Percentiles rank a stretch among this genome's conserved stretches.
Conservation (phyloP, 2,888 invertebrate species). For the Trisateles emortualis region DNA sequence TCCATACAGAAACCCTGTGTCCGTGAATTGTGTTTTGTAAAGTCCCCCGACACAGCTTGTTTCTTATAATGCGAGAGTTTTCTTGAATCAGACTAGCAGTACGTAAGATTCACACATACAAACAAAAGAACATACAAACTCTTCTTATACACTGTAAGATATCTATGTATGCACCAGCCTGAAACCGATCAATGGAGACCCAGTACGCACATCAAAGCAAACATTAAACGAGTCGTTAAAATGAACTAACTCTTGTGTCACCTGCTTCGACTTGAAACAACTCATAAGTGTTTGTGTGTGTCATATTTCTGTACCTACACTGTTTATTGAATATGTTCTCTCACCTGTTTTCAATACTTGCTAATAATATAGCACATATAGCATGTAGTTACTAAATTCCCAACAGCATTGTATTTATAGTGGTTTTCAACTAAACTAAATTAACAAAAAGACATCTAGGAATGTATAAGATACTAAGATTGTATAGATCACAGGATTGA, state of each 20-base stretch:
- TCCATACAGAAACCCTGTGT: too few species aligned
- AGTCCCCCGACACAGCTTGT: too few species aligned
- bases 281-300: slow-evolving; percentile 11
- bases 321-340: background rate
- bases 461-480: too few species aligned
- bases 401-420: background rate
- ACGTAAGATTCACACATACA: too few species aligned
- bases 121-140: too few species aligned
- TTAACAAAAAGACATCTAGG: too few species aligned
- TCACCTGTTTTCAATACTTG: background rate
- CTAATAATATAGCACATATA: background rate
- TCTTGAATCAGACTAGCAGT: too few species aligned
- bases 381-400: background rate
- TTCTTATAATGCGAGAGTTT: too few species aligned
- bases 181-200: slow-evolving; percentile 32
- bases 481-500: too few species aligned
- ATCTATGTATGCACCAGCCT: slow-evolving; percentile 26
- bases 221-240: slow-evolving; percentile 54
- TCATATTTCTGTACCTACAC: slow-evolving; percentile 22
- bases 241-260: slow-evolving; percentile 32
- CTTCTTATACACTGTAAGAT: too few species aligned
- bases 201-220: slow-evolving; percentile 53
- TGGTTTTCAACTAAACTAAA: too few species aligned
- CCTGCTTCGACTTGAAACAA: slow-evolving; percentile 31
- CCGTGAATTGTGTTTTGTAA: too few species aligned